Percentiles rank a stretch among this genome's conserved stretches.
These are phyloP conservation scores for Jordanella pulchra DNA, from an alignment of 2,797 vertebrate genomes.

Conservation along the genomic window DNA sequence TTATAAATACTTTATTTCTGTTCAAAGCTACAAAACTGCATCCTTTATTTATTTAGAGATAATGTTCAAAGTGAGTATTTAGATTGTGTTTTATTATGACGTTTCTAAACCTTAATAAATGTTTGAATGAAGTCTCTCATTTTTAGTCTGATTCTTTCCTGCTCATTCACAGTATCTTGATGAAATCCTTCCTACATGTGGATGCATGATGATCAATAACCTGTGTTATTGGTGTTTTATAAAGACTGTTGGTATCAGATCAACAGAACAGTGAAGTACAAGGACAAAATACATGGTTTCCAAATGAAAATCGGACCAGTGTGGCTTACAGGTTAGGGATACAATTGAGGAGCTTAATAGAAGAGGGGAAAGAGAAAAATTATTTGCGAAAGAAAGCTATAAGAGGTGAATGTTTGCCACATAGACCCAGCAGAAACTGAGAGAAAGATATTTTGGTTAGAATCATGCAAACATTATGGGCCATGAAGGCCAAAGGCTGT, in stretches of 20 bases:
- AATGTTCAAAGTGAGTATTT: conserved; percentile 36
- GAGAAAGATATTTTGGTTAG: background rate
- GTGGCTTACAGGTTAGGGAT: background rate
- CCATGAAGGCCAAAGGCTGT: too few species aligned
- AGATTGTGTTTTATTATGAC: conserved; percentile 39
- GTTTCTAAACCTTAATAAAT: conserved; percentile 57
- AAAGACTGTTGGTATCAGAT: background rate
- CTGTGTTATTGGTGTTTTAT: background rate
- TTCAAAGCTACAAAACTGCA: conserved; percentile 47
- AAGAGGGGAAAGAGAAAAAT: too few species aligned
- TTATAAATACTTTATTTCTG: conserved; percentile 30
- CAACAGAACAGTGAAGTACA: background rate
- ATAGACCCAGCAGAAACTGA: too few species aligned
- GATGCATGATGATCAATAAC: background rate
- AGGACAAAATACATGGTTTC: background rate
- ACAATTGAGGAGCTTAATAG: too few species aligned
- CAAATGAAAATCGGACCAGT: background rate
- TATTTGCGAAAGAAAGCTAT: too few species aligned
- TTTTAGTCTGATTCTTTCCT: background rate
- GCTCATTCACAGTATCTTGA: background rate
- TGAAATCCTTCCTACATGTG: background rate
- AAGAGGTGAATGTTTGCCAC: too few species aligned
- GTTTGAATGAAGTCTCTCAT: background rate
- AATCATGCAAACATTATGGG: background rate
- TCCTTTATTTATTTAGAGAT: conserved; percentile 78